Evolutionary conservation across 37 sponge, comb jelly and placozoan genomes (phyloP).

Genomic region (Spongia lamella): DNA sequence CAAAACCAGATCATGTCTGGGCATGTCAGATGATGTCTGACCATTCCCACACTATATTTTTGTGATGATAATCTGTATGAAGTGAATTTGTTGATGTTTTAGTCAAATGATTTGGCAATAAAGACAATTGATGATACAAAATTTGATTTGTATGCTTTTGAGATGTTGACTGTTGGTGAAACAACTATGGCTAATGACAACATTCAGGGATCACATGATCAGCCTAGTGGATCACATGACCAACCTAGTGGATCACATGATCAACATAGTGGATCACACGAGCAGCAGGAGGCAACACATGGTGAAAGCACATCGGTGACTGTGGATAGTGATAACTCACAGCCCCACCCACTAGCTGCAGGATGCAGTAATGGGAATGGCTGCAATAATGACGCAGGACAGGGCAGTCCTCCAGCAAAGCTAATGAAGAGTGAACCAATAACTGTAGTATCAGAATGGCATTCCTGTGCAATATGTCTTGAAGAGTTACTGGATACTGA

Average conservation of each 20-base stretch:
- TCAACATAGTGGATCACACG: background rate
- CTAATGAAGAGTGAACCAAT: background rate
- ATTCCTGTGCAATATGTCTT: conserved; percentile 73
- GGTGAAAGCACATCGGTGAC: too few relatives aligned
- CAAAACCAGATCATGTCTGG: too few relatives aligned
- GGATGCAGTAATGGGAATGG: background rate
- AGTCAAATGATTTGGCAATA: conserved; percentile 24
- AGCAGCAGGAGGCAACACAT: background rate
- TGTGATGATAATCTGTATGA: too few relatives aligned
- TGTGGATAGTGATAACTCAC: too few relatives aligned
- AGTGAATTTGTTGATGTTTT: too few relatives aligned
- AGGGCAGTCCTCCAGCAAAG: too few relatives aligned
- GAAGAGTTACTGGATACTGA: conserved; percentile 76
- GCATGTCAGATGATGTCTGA: too few relatives aligned
- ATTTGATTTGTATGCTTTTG: conserved; percentile 14
- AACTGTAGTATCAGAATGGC: conserved; percentile 65
- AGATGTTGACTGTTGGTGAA: conserved; percentile 11
- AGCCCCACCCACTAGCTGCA: background rate
- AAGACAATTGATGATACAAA: conserved; percentile 13
- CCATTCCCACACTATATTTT: too few relatives aligned
- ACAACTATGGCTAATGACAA: background rate
- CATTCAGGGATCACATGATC: conserved; percentile 24
- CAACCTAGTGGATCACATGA: conserved; percentile 7
- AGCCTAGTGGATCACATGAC: conserved; percentile 10
- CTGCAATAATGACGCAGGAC: background rate